Conservation (phyloP, 2,797 vertebrate species). For the Carapus acus region DNA sequence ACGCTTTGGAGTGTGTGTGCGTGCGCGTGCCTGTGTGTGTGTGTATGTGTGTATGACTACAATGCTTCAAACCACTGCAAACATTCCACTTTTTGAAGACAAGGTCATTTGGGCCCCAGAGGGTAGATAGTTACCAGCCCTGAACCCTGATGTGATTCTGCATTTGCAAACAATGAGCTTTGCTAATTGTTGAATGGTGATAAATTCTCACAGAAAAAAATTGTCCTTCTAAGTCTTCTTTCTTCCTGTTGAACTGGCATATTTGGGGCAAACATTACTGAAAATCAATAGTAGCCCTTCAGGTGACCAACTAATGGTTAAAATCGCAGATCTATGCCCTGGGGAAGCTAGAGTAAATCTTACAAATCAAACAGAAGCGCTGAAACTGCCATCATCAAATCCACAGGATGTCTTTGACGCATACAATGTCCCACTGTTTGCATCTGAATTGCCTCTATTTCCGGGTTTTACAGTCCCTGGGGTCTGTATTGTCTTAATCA, state of each 20-base stretch:
- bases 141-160: conserved; percentile 46
- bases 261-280: conserved; percentile 48
- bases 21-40: too few relatives aligned
- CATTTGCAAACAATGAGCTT: conserved; percentile 52
- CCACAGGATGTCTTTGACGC: conserved; percentile 54
- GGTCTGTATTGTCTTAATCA: conserved; percentile 59
- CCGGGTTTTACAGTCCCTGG: conserved; percentile 39
- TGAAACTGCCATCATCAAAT: conserved; percentile 43
- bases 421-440: conserved; percentile 58
- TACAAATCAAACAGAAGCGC: conserved; percentile 30
- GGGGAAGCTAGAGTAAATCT: conserved; percentile 49
- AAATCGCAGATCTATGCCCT: conserved; percentile 26
- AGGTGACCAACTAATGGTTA: conserved; percentile 35
- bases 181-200: conserved; percentile 47
- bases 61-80: conserved; percentile 49
- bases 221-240: conserved; percentile 39
- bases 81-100: conserved; percentile 45
- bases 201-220: conserved; percentile 36
- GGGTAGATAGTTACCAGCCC: conserved; percentile 27
- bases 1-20: conserved; percentile 34
- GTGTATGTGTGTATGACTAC: too few relatives aligned
- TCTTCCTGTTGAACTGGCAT: conserved; percentile 40
- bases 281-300: conserved; percentile 47
- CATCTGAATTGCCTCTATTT: conserved; percentile 51
- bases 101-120: conserved; percentile 45